Base-by-base conservation (phyloP, 2,888 invertebrate species). In the Camptogramma bilineatum region DNA sequence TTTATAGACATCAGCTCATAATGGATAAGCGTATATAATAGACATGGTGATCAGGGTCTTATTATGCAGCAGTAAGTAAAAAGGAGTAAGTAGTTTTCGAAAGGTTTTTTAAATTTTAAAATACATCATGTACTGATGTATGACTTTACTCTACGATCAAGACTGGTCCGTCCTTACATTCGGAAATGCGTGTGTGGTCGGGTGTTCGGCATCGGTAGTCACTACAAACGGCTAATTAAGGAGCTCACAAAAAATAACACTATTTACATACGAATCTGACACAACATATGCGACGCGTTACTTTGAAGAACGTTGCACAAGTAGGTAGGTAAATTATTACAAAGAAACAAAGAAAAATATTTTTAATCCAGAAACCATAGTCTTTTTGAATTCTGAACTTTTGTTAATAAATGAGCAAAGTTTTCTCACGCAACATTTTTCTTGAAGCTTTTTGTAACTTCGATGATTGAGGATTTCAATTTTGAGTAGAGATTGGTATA, bases 181-280 rank as follows among this genome's bases (percentile, higher is more conserved):
- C 56, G 42, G 34, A 55, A 50, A 74, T 73, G 69, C 28, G 28
- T 75, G 86, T 90, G 91, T 91, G 90, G 72, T 73, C 72, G 72
- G 34, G 52, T 61, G 57, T 64, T 64, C 61, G 56, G 70, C 64
- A 68, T 88, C 91, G 84, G 73, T 69, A 79, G 83, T 76, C 69
- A 76, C 76, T 72, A 78, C 79, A 81, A 76, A 77, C 78, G 73
- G 74, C 81, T 85, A 85, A 84, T 84, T 82, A 82, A 76, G 80
- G 77, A 80, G 77, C 70, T 66, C 63, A 79, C 71, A 74, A 83
- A 83, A 66, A 85, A 84, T 82, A 80, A 65, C 42, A 44, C 59
- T 48, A 67, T 68, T 64, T 55, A 65, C 62, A 53, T 55, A 52
- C 52, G 48, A 69, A 73, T 63, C 71, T 72, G 69, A 70, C 70